Evolutionary conservation across 2,113 vertebrate genomes (phyloP), one percentile per base, ranked within the genome.

Genomic region (Bothrops jararaca): DNA sequence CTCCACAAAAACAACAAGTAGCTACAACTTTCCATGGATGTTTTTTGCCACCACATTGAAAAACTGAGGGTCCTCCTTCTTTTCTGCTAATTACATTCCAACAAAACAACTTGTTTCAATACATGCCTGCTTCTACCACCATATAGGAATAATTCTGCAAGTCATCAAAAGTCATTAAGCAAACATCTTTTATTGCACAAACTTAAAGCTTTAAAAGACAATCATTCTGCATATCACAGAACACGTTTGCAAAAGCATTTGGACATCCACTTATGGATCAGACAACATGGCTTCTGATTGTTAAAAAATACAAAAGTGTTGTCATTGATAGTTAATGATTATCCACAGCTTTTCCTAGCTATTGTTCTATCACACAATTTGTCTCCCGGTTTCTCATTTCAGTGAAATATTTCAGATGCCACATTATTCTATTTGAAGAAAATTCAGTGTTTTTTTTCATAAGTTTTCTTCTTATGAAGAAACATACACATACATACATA

Each of bases 311-410:
- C 94, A 96, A 85, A 52, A 95, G 95, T 93, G 95, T 91, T 95
- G 92, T 95, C 93, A 94, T 95, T 95, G 91, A 94, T 95, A 94
- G 95, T 95, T 86, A 94, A 24, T 94, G 90, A 96, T 95, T 96
- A 96, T 95, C 95, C 95, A 96, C 93, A 95, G 94, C 42, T 86
- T 45, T 45, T 20, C 23, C 54, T 42, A 11, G 54, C 57, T 50
- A 22, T 92, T 48, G 18, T 15, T 85, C 39, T 22, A 57, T 34
- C 18, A 92, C 60, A 52, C 23, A 92, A 34, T 13, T 80, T 54
- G 13, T 11, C 56, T 34, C 57, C 23, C 1, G 2, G 13, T 88
- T 45, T 92, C 13, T 29, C n/a, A 60, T 18, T 50, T 53, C n/a
- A 52, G 8, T 58, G 50, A 54, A 88, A 92, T 53, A 12, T 26